phyloP scores from a whole-genome alignment of 2,113 vertebrate species.

The Scalopus aquaticus region DNA sequence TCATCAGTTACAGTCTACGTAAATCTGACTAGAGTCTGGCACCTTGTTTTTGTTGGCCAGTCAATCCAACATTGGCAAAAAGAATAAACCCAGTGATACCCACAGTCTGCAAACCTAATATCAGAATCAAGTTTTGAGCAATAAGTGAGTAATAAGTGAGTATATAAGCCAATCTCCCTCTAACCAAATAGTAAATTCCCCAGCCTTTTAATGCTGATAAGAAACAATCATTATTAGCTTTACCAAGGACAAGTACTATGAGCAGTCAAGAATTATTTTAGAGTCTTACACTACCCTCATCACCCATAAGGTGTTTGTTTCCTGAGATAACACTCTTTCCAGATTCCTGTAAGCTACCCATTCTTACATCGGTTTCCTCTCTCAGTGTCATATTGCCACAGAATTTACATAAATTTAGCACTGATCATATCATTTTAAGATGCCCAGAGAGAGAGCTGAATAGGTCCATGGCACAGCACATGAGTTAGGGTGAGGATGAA shows the following conservation, averaged over 20 bases:
- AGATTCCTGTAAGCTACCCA: neutral
- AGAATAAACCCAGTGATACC: neutral
- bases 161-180: neutral
- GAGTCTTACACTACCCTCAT: neutral
- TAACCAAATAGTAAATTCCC: neutral
- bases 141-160: slow-evolving; percentile 16
- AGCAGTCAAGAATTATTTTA: neutral
- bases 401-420: neutral
- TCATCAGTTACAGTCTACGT: slow-evolving; percentile 60
- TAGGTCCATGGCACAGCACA: neutral
- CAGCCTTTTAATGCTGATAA: neutral
- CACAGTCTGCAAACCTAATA: neutral
- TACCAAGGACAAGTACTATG: neutral
- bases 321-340: neutral
- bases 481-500: neutral
- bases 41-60: slow-evolving; percentile 45
- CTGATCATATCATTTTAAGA: neutral
- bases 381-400: too few relatives aligned
- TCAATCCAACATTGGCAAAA: slow-evolving; percentile 41
- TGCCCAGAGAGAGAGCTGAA: neutral
- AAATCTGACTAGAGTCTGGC: slow-evolving; percentile 49
- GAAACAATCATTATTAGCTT: neutral
- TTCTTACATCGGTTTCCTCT: neutral
- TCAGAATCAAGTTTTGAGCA: neutral
- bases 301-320: neutral